Base-by-base conservation (phyloP, 2,888 invertebrate species). In the Lumbricus terrestris region DNA sequence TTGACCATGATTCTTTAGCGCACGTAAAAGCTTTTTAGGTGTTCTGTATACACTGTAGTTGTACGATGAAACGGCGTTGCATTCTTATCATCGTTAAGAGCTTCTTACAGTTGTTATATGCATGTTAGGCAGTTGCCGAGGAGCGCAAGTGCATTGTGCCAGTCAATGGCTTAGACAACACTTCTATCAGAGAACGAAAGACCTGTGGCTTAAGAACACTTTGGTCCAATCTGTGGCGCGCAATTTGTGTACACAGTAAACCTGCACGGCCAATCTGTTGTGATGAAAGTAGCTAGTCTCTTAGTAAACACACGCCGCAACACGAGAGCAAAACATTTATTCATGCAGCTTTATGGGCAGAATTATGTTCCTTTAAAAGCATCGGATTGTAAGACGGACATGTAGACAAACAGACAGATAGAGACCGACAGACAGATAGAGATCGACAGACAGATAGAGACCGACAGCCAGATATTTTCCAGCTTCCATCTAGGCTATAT, bases 281-380 rank as follows among this genome's bases (percentile, higher is more conserved):
- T n/a, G n/a, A 69, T n/a, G 69, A 69, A 69, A 69, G 69, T 69
- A 69, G 69, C 69, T n/a, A n/a, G 69, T 29, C 69, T 69, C 69
- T 69, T n/a, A 69, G 69, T 69, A n/a, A n/a, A 23, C 69, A 69
- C n/a, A n/a, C 29, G 69, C 29, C 69, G 69, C n/a, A 69, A n/a
- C n/a, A 69, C 69, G 69, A 69, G 69, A 69, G n/a, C 69, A 69
- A 69, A 69, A 69, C 69, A 69, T n/a, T 47, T 47, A 47, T 47
- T 69, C n/a, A 69, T n/a, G 69, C n/a, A 69, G 69, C 69, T 69
- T n/a, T 11, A 69, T 69, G n/a, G 69, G 69, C 4, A n/a, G 69
- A 69, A n/a, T 69, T 69, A 69, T 69, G 69, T 69, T 69, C 69
- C 69, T 69, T 69, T n/a, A n/a, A 69, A 69, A 69, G 69, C 69